Percentiles rank a stretch among this genome's conserved stretches.
Conservation (phyloP, 53 echinoderm and acorn worm species). For the Crossaster papposus region DNA sequence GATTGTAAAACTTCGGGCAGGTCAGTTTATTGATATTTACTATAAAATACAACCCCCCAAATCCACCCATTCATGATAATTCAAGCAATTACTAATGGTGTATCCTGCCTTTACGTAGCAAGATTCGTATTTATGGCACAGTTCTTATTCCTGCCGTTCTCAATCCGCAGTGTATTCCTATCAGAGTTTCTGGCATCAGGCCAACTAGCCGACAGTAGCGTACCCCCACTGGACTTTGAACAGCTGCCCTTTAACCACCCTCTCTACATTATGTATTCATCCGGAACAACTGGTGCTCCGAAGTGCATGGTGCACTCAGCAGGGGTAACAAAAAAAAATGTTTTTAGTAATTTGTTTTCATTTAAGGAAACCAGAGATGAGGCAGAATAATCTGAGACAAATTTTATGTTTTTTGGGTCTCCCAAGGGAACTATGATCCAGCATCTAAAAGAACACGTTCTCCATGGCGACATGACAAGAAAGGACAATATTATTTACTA, state of each 20-base stretch:
- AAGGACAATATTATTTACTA: conserved; percentile 94
- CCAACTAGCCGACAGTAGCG: conserved; percentile 68
- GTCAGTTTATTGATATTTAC: no score
- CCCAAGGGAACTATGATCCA: conserved; percentile 83
- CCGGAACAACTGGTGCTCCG: conserved; percentile 95
- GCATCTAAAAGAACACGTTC: conserved; percentile 93
- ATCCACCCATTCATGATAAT: no score
- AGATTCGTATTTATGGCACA: background rate
- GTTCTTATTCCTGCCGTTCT: background rate
- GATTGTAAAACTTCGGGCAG: no score
- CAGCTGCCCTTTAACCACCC: conserved; percentile 98
- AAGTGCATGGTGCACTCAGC: conserved; percentile 99
- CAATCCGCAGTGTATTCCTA: conserved; percentile 72
- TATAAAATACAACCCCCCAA: no score
- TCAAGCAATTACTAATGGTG: no score
- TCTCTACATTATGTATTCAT: conserved; percentile 99
- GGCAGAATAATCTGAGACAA: no score
- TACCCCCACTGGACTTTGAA: conserved; percentile 80
- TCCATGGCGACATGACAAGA: conserved; percentile 93
- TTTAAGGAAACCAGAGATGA: no score
- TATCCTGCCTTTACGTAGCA: background rate
- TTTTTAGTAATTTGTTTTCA: no score
- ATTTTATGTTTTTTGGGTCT: background rate
- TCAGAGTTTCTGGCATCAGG: conserved; percentile 78
- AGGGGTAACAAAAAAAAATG: conserved; percentile 70